Evolutionary conservation across 2,113 vertebrate species (phyloP), one percentile per base, ranked within the genome.

Genomic region (Conger conger): DNA sequence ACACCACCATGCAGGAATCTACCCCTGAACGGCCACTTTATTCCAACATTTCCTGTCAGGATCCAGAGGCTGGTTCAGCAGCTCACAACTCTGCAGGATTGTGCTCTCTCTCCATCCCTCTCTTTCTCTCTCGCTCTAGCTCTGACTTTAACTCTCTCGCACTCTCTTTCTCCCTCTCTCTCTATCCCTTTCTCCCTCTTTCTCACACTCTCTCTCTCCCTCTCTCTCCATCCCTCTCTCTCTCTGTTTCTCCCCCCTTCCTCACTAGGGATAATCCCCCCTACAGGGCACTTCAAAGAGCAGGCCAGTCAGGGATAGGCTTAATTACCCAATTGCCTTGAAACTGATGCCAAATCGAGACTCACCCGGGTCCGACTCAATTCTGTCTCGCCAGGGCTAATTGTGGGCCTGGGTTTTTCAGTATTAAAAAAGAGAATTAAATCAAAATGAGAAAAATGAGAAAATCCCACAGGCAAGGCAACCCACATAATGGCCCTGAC

Each of bases 241-340:
- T 82, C 73, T 81, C 57, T 80, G 50, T 57, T 87, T 86, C 87
- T 88, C 85, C 89, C 90, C 88, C 87, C 89, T 90, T 88, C 86
- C 90, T 92, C 91, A 90, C 88, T 91, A 88, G 90, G 87, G 90
- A 93, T 94, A 93, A 94, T 93, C 93, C 92, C 93, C 91, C 92
- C 92, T 91, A 90, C 92, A 91, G 93, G 93, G 91, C 88, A 93
- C 93, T 94, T 95, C 93, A 95, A 95, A 94, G 94, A 91, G 89
- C 89, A 90, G 93, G 91, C 90, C 89, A 86, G 92, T 90, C 91
- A 91, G 90, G 93, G 92, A 94, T 92, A 91, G 92, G 90, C 92
- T 92, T 94, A 94, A 95, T 95, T 94, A 95, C 90, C 90, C 89
- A 89, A 91, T 93, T 93, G 92, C 92, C 92, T 94, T 93, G 90